A percentile compares a stretch with the other conserved stretches of the same genome.
phyloP scores from a whole-genome alignment of 2,113 vertebrate species.

The Bubalus kerabau region DNA sequence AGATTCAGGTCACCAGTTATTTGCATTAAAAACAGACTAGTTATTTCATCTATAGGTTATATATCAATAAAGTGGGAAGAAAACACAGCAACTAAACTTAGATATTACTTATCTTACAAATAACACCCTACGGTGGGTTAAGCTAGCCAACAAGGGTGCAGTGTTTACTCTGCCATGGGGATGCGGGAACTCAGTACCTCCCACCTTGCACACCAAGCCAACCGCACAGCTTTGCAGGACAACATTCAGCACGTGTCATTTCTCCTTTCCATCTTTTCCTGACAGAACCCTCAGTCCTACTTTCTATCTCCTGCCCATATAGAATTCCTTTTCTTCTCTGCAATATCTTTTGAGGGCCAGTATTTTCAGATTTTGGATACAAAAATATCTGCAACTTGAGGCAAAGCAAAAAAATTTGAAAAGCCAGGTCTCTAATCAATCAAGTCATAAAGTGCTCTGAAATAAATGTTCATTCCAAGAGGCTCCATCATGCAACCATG shows the following conservation, averaged over 20 bases:
- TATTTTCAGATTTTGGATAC: background rate
- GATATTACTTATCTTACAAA: background rate
- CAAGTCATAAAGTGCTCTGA: background rate
- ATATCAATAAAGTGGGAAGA: background rate
- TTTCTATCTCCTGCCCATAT: background rate
- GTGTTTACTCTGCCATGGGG: background rate
- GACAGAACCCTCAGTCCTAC: background rate
- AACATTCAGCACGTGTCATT: background rate
- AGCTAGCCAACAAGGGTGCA: background rate
- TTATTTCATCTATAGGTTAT: background rate
- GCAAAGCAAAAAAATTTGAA: background rate
- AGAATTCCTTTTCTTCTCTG: background rate
- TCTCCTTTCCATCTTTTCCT: background rate
- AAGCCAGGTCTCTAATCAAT: background rate
- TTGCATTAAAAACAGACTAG: background rate
- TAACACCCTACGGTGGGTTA: too few species aligned
- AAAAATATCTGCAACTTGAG: background rate
- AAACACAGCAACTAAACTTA: background rate
- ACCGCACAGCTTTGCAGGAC: too few species aligned
- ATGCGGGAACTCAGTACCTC: accelerated
- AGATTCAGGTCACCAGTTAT: background rate
- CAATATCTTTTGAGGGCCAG: background rate
- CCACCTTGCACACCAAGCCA: background rate
- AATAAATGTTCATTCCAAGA: background rate
- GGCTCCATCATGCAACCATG: background rate